phyloP scores from a whole-genome alignment of 2,888 invertebrate species.

The Drosophila meridionalis region DNA sequence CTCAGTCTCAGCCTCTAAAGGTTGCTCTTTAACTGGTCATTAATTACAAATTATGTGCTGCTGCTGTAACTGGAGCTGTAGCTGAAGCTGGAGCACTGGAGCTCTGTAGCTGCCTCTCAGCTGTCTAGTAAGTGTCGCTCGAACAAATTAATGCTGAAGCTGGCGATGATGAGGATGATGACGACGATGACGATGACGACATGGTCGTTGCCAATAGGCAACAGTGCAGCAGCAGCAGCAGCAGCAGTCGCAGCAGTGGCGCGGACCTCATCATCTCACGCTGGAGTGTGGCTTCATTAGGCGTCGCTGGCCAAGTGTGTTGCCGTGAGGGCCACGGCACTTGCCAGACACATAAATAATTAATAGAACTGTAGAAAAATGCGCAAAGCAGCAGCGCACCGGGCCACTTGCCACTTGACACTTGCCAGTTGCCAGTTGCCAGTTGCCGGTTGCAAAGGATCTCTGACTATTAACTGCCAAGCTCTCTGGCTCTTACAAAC shows the following conservation, averaged over 20 bases:
- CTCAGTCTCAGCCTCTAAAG: conserved; percentile 41
- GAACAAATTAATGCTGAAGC: conserved; percentile 75
- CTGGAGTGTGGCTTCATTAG: conserved; percentile 74
- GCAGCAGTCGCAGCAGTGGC: background rate
- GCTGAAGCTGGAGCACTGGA: background rate
- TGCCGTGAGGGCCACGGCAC: conserved; percentile 24
- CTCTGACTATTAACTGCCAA: conserved; percentile 47
- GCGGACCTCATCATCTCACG: conserved; percentile 27
- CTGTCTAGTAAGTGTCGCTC: conserved; percentile 72
- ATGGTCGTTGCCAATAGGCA: conserved; percentile 29
- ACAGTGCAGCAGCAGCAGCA: conserved; percentile 6
- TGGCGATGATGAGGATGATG: conserved; percentile 11
- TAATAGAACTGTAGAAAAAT: conserved; percentile 70
- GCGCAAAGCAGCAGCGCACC: conserved; percentile 30
- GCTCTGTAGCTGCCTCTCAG: conserved; percentile 35
- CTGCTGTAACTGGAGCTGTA: conserved; percentile 27
- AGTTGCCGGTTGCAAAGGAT: conserved; percentile 30
- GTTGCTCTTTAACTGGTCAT: conserved; percentile 76
- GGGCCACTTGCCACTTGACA: conserved; percentile 49
- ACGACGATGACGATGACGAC: conserved; percentile 12
- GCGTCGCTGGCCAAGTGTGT: conserved; percentile 51
- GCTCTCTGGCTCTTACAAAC: conserved; percentile 45
- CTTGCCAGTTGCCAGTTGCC: conserved; percentile 49
- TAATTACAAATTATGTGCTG: conserved; percentile 79
- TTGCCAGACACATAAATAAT: conserved; percentile 72